Base-by-base conservation (phyloP, 2,888 invertebrate species). In the Ditula angustiorana region DNA sequence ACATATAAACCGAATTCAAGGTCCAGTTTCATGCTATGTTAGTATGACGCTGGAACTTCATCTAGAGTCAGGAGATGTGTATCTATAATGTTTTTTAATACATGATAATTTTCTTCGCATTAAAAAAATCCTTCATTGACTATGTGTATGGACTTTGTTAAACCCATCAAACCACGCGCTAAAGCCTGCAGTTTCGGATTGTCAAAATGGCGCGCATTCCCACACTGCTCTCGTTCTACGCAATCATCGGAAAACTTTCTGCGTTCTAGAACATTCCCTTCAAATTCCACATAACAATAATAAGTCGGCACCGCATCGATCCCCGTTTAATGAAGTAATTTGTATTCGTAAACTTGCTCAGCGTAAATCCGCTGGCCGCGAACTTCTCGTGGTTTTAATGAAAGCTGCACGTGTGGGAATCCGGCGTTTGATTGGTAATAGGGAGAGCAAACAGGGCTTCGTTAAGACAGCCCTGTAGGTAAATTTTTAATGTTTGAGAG, bases 341-440 rank as follows among this genome's bases (percentile, higher is more conserved):
- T 56, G 55, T 56, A 56, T 56, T 56, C 55, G 24, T 23, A 26
- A 41, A 56, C 26, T 56, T 56, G 16, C 28, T 41, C 55, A 8
- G 55, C 26, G 16, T 41, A 56, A 56, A 56, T 56, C 55, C 26
- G 26, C 5, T 33, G 21, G 53, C 35, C 35, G 37, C 24, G 55
- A 16, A 41, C 16, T 56, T 41, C 30, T 33, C 35, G n/a, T 10
- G 16, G 41, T 56, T 55, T 37, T 55, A 56, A 56, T 56, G 55
- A 56, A 19, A 37, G 24, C 41, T 37, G 24, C 37, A 55, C 41
- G 55, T 56, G 55, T 53, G 53, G 21, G 49, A 21, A 21, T 44
- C 46, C 23, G 3, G 11, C 49, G 13, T 49, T 33, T 33, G 53
- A 53, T 53, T 53, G 53, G 53, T 53, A 53, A 53, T 53, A 13